A percentile compares a stretch with the other conserved stretches of the same genome.
Conservation (phyloP, 2,113 vertebrate genomes). For the Platysternon megacephalum region DNA sequence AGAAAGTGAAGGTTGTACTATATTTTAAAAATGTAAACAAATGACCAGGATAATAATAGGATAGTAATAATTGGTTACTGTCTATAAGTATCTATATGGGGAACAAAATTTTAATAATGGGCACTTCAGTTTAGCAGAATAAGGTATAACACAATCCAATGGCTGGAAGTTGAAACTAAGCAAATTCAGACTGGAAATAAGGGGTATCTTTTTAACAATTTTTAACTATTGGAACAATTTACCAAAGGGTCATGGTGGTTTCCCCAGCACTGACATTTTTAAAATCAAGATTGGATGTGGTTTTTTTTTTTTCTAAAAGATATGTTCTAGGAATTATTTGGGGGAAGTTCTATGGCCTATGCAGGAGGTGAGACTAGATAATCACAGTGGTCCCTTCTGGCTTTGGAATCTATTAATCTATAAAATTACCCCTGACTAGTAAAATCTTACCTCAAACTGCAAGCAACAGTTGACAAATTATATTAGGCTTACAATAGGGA, state of each 20-base stretch:
- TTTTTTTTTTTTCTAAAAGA: neutral
- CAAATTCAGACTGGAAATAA: neutral
- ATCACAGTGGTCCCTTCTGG: neutral
- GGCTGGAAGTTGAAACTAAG: neutral
- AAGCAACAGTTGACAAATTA: neutral
- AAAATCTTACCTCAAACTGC: neutral
- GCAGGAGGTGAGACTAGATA: neutral
- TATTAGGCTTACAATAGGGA: neutral
- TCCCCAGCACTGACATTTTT: neutral
- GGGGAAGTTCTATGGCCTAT: neutral
- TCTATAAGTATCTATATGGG: neutral
- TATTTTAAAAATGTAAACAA: neutral
- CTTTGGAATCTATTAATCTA: neutral
- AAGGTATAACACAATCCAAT: neutral
- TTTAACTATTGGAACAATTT: neutral
- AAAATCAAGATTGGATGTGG: neutral
- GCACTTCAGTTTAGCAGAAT: neutral
- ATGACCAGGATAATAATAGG: too few relatives aligned
- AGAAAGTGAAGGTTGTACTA: neutral
- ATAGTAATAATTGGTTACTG: neutral
- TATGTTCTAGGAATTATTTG: neutral
- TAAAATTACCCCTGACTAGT: neutral
- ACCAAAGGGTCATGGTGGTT: neutral
- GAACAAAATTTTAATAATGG: neutral
- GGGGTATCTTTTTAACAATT: neutral